Conservation (phyloP, 2,888 invertebrate species). For the Acronicta leporina region DNA sequence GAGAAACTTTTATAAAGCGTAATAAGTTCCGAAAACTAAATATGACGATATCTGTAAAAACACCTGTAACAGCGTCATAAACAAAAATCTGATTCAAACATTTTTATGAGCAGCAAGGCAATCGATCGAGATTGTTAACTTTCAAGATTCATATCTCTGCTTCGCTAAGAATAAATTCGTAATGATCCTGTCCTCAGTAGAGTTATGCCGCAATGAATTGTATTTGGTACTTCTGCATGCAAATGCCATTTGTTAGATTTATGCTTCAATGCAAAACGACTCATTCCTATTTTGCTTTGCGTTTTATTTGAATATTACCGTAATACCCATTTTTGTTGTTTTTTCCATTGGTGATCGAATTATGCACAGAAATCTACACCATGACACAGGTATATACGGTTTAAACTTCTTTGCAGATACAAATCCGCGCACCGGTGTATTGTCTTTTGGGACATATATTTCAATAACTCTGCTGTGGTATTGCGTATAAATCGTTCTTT, state of each 20-base stretch:
- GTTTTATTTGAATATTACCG: constrained; percentile 80
- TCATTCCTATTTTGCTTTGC: constrained; percentile 80
- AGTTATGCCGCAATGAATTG: constrained; percentile 65
- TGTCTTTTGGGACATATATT: constrained; percentile 86
- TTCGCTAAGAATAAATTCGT: constrained; percentile 52
- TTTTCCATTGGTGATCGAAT: constrained; percentile 62
- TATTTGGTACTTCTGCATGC: constrained; percentile 69
- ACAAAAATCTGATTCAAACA: neutral
- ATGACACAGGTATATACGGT: constrained; percentile 63
- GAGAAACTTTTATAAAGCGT: too few relatives aligned
- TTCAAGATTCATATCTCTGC: constrained; percentile 32
- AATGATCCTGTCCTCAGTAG: constrained; percentile 46
- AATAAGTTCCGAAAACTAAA: too few relatives aligned
- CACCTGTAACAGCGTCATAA: neutral
- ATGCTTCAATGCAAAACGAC: constrained; percentile 79
- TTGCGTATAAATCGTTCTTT: constrained; percentile 84
- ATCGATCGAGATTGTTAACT: constrained; percentile 18
- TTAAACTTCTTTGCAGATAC: constrained; percentile 62
- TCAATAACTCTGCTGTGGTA: constrained; percentile 82
- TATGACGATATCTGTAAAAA: constrained; percentile 6
- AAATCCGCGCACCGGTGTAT: constrained; percentile 65
- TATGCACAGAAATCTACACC: constrained; percentile 60
- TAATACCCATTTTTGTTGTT: constrained; percentile 78
- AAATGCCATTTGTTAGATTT: constrained; percentile 81
- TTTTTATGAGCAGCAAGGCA: constrained; percentile 17